These are phyloP conservation scores for Chironomus striatipennis DNA, from an alignment of 1,140 invertebrate species.

Conservation along the genomic window DNA sequence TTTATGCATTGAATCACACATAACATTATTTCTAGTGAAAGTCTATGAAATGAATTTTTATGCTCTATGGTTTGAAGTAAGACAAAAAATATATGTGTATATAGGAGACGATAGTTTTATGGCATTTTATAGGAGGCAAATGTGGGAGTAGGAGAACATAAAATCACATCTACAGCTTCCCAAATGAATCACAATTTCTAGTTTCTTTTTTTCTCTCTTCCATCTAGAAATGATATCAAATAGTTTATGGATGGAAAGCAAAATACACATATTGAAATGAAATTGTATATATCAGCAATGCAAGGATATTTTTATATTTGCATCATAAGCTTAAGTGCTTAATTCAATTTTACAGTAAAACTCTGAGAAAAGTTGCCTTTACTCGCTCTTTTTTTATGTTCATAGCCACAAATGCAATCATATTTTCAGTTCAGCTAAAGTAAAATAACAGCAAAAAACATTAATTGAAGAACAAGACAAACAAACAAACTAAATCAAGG, in stretches of 20 bases:
- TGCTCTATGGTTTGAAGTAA: not conserved
- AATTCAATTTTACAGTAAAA: conserved; percentile 8
- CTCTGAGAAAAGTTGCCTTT: not conserved
- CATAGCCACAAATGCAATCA: not conserved
- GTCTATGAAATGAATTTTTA: too few species aligned
- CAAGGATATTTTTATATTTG: not conserved
- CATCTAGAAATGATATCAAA: not conserved
- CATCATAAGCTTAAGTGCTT: conserved; percentile 7
- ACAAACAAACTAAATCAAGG: not conserved
- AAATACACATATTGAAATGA: not conserved
- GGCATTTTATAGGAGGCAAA: not conserved
- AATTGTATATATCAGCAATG: not conserved
- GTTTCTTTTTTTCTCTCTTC: not conserved
- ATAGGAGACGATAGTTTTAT: not conserved
- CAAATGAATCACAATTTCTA: conserved; percentile 8
- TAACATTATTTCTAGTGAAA: too few species aligned
- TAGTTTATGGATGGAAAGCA: conserved; percentile 7
- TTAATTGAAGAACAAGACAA: conserved; percentile 14
- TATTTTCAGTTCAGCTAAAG: not conserved
- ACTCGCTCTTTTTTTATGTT: too few species aligned
- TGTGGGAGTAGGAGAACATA: not conserved
- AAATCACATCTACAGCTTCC: not conserved
- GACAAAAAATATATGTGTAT: too few species aligned
- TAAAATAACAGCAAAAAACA: conserved; percentile 1
- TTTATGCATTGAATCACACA: too few species aligned